Evolutionary conservation across 2,797 vertebrate species (phyloP).

Genomic region (Coregonus suidteri): DNA sequence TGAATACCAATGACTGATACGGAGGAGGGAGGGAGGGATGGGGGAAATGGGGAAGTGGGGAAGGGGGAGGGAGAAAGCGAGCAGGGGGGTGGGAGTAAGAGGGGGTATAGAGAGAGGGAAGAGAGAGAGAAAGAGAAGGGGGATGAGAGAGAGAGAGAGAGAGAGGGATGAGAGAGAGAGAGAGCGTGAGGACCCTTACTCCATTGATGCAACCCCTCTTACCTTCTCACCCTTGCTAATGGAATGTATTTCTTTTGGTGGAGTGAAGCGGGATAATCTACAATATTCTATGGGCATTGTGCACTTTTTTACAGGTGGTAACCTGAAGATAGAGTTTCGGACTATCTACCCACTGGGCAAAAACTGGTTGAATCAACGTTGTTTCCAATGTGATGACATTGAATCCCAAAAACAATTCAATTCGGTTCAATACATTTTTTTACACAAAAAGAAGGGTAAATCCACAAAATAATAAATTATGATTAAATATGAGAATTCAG

Average conservation of each 20-base stretch:
- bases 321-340: not conserved
- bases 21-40: conserved; percentile 23
- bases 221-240: conserved; percentile 45
- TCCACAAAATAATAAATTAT: not conserved
- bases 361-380: no score
- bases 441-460: not conserved
- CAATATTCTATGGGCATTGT: not conserved
- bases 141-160: not conserved
- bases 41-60: conserved; percentile 11
- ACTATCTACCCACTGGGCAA: no score
- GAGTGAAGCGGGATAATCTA: not conserved
- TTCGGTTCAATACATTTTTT: not conserved
- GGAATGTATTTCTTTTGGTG: not conserved
- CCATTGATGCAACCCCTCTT: conserved; percentile 35
- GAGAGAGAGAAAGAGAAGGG: conserved; percentile 12
- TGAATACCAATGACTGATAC: conserved; percentile 72
- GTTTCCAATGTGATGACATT: no score
- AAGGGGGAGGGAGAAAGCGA: conserved; percentile 46
- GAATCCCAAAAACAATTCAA: not conserved
- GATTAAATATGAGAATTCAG: not conserved
- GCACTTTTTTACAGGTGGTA: not conserved
- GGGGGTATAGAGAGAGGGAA: not conserved
- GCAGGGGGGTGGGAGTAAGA: not conserved
- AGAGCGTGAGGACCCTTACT: conserved; percentile 31
- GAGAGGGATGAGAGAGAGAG: conserved; percentile 1